Evolutionary conservation across 2,113 vertebrate species (phyloP).

Genomic region (Colaptes auratus): DNA sequence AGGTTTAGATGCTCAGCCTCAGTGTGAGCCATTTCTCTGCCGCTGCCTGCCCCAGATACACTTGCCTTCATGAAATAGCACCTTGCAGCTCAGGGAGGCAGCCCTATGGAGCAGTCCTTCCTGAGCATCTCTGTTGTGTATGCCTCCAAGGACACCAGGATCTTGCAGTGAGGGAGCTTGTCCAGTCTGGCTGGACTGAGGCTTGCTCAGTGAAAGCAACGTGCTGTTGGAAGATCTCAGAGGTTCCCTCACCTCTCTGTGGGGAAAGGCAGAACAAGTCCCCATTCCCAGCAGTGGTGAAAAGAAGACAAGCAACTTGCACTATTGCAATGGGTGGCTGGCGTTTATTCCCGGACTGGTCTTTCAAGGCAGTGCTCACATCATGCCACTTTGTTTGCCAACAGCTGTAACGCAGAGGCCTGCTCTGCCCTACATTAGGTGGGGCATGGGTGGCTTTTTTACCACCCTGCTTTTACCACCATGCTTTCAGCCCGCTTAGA

Average conservation of each 20-base stretch:
- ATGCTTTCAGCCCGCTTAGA: background rate
- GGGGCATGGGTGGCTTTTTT: background rate
- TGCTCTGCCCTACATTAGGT: background rate
- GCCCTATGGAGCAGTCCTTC: background rate
- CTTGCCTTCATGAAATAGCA: background rate
- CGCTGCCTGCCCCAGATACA: background rate
- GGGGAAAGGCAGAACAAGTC: background rate
- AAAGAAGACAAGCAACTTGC: background rate
- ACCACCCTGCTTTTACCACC: background rate
- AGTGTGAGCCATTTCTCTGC: background rate
- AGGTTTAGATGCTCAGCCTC: background rate
- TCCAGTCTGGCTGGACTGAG: background rate
- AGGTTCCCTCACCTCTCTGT: background rate
- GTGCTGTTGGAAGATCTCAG: background rate
- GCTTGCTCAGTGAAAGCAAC: background rate
- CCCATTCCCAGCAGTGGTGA: rapidly evolving
- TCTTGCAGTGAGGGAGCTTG: background rate
- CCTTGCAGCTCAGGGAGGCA: background rate
- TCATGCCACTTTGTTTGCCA: rapidly evolving
- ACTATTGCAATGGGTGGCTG: background rate
- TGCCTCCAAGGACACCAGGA: background rate
- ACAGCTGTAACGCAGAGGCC: rapidly evolving
- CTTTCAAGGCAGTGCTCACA: background rate
- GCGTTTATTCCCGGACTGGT: background rate
- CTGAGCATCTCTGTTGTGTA: background rate